Evolutionary conservation across 1,140 invertebrate genomes (phyloP).

Genomic region (Euwallacea fornicatus): DNA sequence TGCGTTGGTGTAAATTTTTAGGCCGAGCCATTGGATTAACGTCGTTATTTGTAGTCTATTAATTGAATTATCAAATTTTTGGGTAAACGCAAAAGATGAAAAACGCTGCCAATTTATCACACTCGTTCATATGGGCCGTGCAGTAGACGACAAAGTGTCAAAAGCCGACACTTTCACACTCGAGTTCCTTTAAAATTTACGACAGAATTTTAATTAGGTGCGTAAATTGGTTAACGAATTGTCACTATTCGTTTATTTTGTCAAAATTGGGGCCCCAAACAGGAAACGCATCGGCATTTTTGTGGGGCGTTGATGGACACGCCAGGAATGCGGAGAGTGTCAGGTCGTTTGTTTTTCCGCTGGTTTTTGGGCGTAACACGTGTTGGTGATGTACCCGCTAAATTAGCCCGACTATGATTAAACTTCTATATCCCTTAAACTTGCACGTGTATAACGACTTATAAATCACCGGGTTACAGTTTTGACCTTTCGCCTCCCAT

Average conservation of each 20-base stretch:
- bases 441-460: background rate
- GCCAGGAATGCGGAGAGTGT: slow-evolving; percentile 22
- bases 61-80: too few relatives aligned
- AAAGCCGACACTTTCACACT: slow-evolving; percentile 23
- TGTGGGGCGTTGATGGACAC: slow-evolving; percentile 15
- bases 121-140: too few relatives aligned
- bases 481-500: slow-evolving; percentile 8
- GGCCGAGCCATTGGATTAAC: too few relatives aligned
- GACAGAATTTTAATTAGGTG: slow-evolving; percentile 34
- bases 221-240: slow-evolving; percentile 30
- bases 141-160: slow-evolving; percentile 4
- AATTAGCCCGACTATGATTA: too few relatives aligned
- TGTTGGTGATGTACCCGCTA: too few relatives aligned
- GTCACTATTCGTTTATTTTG: slow-evolving; percentile 34
- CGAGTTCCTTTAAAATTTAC: slow-evolving; percentile 23
- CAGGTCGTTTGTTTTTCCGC: slow-evolving; percentile 21
- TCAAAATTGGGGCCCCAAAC: slow-evolving; percentile 13
- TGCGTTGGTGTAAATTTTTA: too few relatives aligned
- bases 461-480: slow-evolving; percentile 6
- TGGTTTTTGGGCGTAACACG: background rate
- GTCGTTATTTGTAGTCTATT: too few relatives aligned
- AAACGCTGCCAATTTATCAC: too few relatives aligned
- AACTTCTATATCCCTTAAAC: too few relatives aligned
- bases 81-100: too few relatives aligned
- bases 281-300: slow-evolving; percentile 11